Conservation (phyloP, 2,888 invertebrate species). For the Kryphioiulus occultus region DNA sequence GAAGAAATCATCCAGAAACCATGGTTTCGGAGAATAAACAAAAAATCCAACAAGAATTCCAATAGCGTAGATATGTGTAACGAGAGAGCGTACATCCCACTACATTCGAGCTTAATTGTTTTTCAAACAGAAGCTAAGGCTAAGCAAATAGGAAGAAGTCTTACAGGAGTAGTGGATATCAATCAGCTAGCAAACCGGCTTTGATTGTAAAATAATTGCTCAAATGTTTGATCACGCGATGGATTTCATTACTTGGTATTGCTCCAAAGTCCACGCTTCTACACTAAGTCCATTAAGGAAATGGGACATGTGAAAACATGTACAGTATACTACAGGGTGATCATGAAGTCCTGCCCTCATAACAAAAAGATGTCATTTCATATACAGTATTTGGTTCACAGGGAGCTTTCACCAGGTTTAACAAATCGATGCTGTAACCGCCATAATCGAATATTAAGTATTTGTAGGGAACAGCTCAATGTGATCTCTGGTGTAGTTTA, state of each 20-base stretch:
- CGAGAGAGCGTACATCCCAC: not conserved
- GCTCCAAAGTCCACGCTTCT: no score
- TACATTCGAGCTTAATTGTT: not conserved
- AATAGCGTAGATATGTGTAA: not conserved
- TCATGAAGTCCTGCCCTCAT: no score
- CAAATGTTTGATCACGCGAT: not conserved
- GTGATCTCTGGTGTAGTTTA: no score
- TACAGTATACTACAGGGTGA: no score
- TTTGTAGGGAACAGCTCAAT: no score
- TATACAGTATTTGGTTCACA: no score
- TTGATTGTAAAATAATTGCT: not conserved
- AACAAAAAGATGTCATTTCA: no score
- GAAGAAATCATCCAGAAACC: constrained; percentile 5
- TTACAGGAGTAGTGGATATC: not conserved
- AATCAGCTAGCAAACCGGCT: not conserved
- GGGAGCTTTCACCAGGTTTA: no score
- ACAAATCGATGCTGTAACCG: no score
- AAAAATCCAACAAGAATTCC: not conserved
- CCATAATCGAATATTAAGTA: no score
- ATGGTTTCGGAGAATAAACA: not conserved
- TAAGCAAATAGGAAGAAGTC: not conserved
- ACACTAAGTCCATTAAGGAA: no score
- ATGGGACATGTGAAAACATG: no score
- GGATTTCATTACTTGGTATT: not conserved
- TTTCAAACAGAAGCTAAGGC: constrained; percentile 5